These are phyloP conservation scores for Luehdorfia chinensis DNA, from an alignment of 1,140 invertebrate species.

Conservation along the genomic window DNA sequence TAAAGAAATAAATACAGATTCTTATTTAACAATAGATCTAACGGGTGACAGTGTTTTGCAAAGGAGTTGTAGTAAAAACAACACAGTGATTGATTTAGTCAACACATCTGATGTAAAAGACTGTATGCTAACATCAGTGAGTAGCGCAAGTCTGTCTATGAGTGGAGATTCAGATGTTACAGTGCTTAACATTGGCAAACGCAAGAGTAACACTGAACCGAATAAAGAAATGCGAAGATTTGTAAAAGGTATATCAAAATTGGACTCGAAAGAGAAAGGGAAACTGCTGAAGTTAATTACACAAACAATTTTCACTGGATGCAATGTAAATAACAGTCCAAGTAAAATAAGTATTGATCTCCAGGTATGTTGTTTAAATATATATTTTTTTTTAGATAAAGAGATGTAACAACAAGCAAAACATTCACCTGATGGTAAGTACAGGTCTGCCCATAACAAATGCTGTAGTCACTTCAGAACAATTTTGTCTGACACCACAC, in stretches of 20 bases:
- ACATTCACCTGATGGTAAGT: too few relatives aligned
- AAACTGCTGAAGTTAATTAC: conserved; percentile 51
- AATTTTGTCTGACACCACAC: too few relatives aligned
- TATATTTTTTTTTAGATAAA: too few relatives aligned
- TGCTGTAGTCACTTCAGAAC: too few relatives aligned
- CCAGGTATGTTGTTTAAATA: conserved; percentile 17
- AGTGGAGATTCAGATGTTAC: conserved; percentile 60
- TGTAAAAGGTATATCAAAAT: conserved; percentile 46
- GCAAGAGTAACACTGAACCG: conserved; percentile 23
- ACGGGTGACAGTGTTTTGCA: conserved; percentile 37
- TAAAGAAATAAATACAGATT: conserved; percentile 48
- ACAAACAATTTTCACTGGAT: conserved; percentile 52
- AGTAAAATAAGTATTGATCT: conserved; percentile 17
- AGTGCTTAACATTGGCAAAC: conserved; percentile 31
- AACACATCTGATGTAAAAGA: conserved; percentile 30
- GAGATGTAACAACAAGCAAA: too few relatives aligned
- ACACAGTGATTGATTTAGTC: conserved; percentile 51
- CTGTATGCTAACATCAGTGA: conserved; percentile 27
- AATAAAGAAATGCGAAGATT: conserved; percentile 39
- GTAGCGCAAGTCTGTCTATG: conserved; percentile 39
- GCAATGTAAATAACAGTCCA: conserved; percentile 24
- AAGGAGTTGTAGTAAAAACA: conserved; percentile 16
- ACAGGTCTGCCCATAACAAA: too few relatives aligned
- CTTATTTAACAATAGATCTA: conserved; percentile 59
- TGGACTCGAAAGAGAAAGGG: conserved; percentile 42